Base-by-base conservation (phyloP, 1,140 invertebrate species). In the Neodiprion pinetum region DNA sequence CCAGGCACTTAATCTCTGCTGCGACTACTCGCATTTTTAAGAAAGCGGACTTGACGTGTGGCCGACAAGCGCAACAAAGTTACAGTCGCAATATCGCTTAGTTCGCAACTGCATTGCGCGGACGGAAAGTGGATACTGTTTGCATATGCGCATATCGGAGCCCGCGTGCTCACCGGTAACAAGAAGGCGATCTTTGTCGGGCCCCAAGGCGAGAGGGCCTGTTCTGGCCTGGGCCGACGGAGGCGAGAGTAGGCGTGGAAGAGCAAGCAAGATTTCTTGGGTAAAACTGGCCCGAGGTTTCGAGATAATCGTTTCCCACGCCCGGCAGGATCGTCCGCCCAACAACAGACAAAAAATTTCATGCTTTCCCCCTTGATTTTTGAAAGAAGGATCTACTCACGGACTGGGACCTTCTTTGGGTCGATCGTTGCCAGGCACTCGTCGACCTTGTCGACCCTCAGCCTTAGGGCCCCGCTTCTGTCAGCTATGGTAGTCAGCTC, bases 321-420 rank as follows among this genome's bases (percentile, higher is more conserved):
- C 79, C 83, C 74, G 75, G 72, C 78, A 82, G 84, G 83, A 21
- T 3, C 61, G 61, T 65, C 61, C 12, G 7, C 12, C 12, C 61
- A 65, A 65, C 7, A 65, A 65, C 61, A 65, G 12, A 14, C 61
- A 4, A 65, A 14, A 21, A 65, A 65, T 65, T 65, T 14, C 61
- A 65, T 2, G 28, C 28, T 40, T 5, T 3, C 5, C 28, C 28
- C 28, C 28, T 40, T 40, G 28, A 40, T 40, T 40, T 40, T 40
- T 5, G 28, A 5, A 40, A 40, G 1, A 40, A 40, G 28, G 28
- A 40, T 40, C 8, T 23, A 91, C 91, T 91, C 84, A 92, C 91
- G 91, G 81, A 92, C 90, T 84, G 88, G 84, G 67, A 91, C 88
- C 76, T 89, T 89, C 80, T 90, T 91, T 10, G 91, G 90, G 80